Conservation (phyloP, 2,113 vertebrate genomes). For the Poeciliopsis occidentalis region DNA sequence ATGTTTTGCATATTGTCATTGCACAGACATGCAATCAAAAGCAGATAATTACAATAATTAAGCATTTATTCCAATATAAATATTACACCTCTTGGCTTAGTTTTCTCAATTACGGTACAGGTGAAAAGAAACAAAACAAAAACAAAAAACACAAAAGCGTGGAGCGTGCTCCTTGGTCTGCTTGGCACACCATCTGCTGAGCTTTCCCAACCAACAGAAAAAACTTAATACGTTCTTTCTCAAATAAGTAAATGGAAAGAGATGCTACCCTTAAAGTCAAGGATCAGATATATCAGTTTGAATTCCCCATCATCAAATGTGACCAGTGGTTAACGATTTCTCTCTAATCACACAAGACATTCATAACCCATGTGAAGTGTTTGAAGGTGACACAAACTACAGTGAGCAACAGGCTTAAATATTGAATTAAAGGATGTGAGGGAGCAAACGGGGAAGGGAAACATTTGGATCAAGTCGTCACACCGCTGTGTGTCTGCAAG, state of each 20-base stretch:
- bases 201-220: constrained; percentile 14
- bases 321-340: constrained; percentile 11
- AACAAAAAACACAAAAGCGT: constrained; percentile 23
- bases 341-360: constrained; percentile 17
- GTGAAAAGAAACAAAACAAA: constrained; percentile 27
- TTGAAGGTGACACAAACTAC: constrained; percentile 10
- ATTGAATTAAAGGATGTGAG: constrained; percentile 2
- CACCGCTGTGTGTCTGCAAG: constrained; percentile 48
- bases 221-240: constrained; percentile 14
- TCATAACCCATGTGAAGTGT: constrained; percentile 7
- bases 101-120: constrained; percentile 42
- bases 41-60: constrained; percentile 65
- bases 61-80: constrained; percentile 68
- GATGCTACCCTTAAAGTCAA: constrained; percentile 15
- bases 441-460: constrained; percentile 13
- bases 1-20: constrained; percentile 62
- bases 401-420: constrained; percentile 11
- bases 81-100: constrained; percentile 63
- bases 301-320: not conserved
- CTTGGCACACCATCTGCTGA: constrained; percentile 41
- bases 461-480: constrained; percentile 34
- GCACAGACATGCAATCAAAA: constrained; percentile 73
- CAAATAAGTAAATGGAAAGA: constrained; percentile 5
- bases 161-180: constrained; percentile 22
- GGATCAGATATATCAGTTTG: constrained; percentile 1